Percentiles rank a stretch among this genome's conserved stretches.
Conservation (phyloP, 2,113 vertebrate species). For the Odobenus rosmarus region DNA sequence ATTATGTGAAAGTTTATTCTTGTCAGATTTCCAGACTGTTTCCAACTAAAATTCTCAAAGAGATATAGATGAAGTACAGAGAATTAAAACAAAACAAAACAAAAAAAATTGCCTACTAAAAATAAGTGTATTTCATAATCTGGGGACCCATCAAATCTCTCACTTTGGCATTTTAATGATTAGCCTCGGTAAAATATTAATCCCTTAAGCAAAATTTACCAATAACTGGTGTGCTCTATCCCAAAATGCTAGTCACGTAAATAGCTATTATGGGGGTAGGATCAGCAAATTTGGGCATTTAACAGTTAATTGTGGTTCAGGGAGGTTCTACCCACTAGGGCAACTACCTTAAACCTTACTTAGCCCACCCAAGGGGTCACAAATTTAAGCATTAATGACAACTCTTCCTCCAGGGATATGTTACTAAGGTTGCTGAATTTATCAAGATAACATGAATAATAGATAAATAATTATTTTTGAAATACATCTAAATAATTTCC, state of each 20-base stretch:
- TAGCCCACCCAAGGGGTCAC: not conserved
- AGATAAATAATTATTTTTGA: not conserved
- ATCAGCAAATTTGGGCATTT: not conserved
- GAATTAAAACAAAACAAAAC: not conserved
- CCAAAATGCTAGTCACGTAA: not conserved
- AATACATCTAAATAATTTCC: not conserved
- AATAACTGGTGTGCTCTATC: not conserved
- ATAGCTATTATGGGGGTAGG: not conserved
- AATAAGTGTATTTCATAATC: not conserved
- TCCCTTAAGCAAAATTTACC: not conserved
- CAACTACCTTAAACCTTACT: not conserved
- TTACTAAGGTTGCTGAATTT: not conserved
- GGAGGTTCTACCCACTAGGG: no score
- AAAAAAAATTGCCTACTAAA: not conserved
- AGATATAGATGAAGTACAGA: not conserved
- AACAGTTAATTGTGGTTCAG: not conserved
- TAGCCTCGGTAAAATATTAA: not conserved
- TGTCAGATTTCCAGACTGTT: constrained; percentile 56
- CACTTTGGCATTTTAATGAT: not conserved
- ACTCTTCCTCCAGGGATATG: no score
- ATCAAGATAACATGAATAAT: not conserved
- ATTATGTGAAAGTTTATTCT: constrained; percentile 21
- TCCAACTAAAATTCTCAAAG: constrained; percentile 28
- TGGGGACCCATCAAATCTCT: not conserved
- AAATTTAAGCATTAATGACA: not conserved